Evolutionary conservation across 2,797 vertebrate genomes (phyloP), one percentile per base, ranked within the genome.

Genomic region (Lepidocolaptes lacrymiger): DNA sequence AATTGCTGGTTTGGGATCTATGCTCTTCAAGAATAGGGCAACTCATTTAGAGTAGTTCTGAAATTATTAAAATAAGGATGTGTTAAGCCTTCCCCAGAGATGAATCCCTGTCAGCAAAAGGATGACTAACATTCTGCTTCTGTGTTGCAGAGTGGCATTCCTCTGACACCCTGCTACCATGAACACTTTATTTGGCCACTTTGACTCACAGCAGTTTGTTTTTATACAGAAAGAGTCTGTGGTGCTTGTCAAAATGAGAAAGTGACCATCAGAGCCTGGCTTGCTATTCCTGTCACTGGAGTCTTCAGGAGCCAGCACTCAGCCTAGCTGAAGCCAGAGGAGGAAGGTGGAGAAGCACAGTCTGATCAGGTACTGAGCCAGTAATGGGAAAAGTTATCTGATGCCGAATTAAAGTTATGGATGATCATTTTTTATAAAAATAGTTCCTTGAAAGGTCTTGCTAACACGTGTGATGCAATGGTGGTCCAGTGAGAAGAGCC

Each of bases 351-450:
- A 93, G 86, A 54, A 95, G 86, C 81, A 91, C 91, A 91, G 94
- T 69, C 80, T 85, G 89, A 88, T 96, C 97, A 97, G 96, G 96
- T 97, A 97, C 75, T 28, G 73, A 75, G 49, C 32, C 1, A 34
- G 48, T 43, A 68, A 13, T 4, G 32, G 58, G 17, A 34, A 16
- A 37, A 59, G 30, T 14, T 58, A 41, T 26, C 54, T 62, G 58
- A 55, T 85, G 66, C 48, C 19, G 23, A 51, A 27, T 32, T 66
- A 54, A 46, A 58, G 46, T 36, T 73, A 28, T n/a, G 48, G 9
- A 32, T 80, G 16, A 39, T 55, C 1, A 5, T 82, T 51, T 43
- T 21, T 77, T 73, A 49, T 6, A 44, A 66, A 79, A 85, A 39
- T 66, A 34, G 2, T 89, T 88, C 37, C 43, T 43, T 64, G n/a